Evolutionary conservation across 2,888 invertebrate species (phyloP).

Genomic region (Andrena bucephala): DNA sequence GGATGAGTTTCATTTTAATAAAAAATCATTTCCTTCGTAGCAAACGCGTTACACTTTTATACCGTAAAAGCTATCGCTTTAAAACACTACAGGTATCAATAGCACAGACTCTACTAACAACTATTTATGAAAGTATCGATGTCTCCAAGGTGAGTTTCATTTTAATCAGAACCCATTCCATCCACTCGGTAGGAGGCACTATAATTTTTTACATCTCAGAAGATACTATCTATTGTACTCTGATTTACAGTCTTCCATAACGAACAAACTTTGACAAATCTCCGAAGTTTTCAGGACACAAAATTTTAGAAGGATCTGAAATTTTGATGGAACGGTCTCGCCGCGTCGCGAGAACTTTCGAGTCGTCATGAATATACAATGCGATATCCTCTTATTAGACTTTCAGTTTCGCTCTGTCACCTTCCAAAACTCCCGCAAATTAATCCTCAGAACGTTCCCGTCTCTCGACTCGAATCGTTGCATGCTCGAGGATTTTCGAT

Average conservation of each 20-base stretch:
- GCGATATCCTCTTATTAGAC: conserved; percentile 32
- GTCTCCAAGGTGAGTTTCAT: too few relatives aligned
- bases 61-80: too few relatives aligned
- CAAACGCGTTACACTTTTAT: neutral
- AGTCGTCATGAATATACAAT: conserved; percentile 38
- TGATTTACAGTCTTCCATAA: neutral
- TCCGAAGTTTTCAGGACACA: neutral
- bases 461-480: neutral
- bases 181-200: too few relatives aligned
- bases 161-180: too few relatives aligned
- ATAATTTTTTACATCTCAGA: neutral
- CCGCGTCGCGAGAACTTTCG: conserved; percentile 5
- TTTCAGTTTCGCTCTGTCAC: conserved; percentile 14
- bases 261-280: conserved; percentile 21
- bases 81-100: too few relatives aligned
- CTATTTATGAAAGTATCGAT: too few relatives aligned
- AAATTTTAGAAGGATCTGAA: conserved; percentile 11
- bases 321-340: conserved; percentile 18
- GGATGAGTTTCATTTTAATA: neutral
- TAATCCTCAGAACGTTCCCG: neutral
- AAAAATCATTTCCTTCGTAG: neutral
- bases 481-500: neutral
- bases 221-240: neutral
- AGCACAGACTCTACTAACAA: too few relatives aligned
- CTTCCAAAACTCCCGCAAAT: neutral